Percentiles rank a stretch among this genome's conserved stretches.
These are phyloP conservation scores for Taphrorychus bicolor DNA, from an alignment of 2,888 invertebrate genomes.

Conservation along the genomic window DNA sequence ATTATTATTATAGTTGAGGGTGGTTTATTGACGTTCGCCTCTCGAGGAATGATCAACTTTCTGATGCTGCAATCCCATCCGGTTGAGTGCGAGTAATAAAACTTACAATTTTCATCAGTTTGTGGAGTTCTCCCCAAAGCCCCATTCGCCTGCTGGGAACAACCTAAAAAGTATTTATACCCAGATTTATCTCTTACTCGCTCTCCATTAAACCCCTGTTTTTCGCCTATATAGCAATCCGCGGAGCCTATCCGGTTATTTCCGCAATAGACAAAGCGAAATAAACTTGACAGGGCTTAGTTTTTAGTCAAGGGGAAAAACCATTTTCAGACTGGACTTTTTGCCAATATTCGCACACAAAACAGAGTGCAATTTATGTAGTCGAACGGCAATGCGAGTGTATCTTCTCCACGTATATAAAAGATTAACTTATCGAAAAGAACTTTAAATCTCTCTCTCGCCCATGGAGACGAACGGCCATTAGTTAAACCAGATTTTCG, in stretches of 20 bases:
- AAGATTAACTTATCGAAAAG: background rate
- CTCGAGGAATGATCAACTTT: no score
- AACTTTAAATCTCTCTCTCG: constrained; percentile 5
- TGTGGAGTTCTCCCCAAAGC: background rate
- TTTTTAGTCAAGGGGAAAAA: background rate
- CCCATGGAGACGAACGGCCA: background rate
- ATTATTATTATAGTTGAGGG: background rate
- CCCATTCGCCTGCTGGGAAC: background rate
- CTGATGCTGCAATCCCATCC: no score
- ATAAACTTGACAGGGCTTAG: background rate
- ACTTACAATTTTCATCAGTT: background rate
- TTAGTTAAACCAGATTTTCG: constrained; percentile 10
- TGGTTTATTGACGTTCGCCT: background rate
- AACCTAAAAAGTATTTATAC: background rate
- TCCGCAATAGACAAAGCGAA: background rate
- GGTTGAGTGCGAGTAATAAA: no score
- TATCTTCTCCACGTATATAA: background rate
- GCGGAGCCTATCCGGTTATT: background rate
- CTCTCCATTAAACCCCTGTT: background rate
- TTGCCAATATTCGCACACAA: background rate
- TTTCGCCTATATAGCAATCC: background rate
- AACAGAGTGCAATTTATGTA: background rate
- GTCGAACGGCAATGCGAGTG: background rate
- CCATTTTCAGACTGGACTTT: background rate
- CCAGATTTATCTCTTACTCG: background rate